Conservation (phyloP, 2,797 vertebrate species). For the Lacerta agilis region DNA sequence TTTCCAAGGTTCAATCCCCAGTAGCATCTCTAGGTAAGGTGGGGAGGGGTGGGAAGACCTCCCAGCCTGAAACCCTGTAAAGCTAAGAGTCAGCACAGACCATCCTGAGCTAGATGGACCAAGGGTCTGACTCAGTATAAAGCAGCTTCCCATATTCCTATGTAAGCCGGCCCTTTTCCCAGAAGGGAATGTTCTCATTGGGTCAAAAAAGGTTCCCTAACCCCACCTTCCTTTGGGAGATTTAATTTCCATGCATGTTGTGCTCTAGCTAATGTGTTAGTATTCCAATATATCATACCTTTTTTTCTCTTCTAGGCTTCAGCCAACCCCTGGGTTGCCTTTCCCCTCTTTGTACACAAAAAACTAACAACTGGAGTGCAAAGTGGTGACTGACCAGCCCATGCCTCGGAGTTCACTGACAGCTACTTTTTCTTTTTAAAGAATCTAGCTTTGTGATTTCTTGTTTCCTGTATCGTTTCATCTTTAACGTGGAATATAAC, state of each 20-base stretch:
- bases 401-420: too few species aligned
- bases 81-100: too few species aligned
- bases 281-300: not conserved
- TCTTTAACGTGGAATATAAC: not conserved
- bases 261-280: not conserved
- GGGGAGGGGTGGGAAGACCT: too few species aligned
- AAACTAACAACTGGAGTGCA: conserved; percentile 13
- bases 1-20: too few species aligned
- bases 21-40: too few species aligned
- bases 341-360: conserved; percentile 86
- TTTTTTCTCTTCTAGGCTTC: conserved; percentile 83
- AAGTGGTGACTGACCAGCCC: not conserved
- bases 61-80: too few species aligned
- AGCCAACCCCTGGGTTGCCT: conserved; percentile 89
- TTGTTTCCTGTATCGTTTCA: not conserved
- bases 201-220: not conserved
- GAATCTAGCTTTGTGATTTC: not conserved
- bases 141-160: too few species aligned
- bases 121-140: too few species aligned
- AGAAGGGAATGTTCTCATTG: too few species aligned
- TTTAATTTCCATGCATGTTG: not conserved
- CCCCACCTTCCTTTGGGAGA: not conserved
- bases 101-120: too few species aligned
- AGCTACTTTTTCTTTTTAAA: too few species aligned
- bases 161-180: too few species aligned